Percentiles rank a stretch among this genome's conserved stretches.
These are phyloP conservation scores for Drosophila prolongata DNA, from an alignment of 2,888 invertebrate species.

Conservation along the genomic window DNA sequence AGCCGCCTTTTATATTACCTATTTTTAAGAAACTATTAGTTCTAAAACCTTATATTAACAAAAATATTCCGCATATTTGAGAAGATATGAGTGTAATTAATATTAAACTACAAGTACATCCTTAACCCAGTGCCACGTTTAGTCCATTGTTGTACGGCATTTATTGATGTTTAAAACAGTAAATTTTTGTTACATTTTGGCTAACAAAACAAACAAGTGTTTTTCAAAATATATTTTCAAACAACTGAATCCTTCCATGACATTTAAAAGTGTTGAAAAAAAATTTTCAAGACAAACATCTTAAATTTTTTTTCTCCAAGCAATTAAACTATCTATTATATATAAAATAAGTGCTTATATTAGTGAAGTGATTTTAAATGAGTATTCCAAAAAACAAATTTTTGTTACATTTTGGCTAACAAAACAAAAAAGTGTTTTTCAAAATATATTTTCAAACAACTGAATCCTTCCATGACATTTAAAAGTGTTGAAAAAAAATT, in stretches of 20 bases:
- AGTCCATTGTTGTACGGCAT: neutral
- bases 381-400: no score
- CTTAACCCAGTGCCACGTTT: neutral
- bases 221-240: no score
- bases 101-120: neutral
- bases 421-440: neutral
- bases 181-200: neutral
- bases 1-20: neutral
- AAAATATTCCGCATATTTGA: neutral
- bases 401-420: neutral
- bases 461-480: neutral
- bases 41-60: neutral
- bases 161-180: neutral
- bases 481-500: no score
- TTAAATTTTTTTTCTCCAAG: no score
- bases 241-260: neutral
- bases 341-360: no score
- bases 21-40: neutral
- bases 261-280: no score
- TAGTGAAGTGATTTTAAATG: no score
- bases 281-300: no score
- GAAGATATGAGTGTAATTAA: neutral
- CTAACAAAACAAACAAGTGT: neutral
- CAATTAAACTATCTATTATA: no score
- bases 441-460: neutral